These are phyloP conservation scores for Tenebrio molitor DNA, from an alignment of 1,140 invertebrate species.

Conservation along the genomic window DNA sequence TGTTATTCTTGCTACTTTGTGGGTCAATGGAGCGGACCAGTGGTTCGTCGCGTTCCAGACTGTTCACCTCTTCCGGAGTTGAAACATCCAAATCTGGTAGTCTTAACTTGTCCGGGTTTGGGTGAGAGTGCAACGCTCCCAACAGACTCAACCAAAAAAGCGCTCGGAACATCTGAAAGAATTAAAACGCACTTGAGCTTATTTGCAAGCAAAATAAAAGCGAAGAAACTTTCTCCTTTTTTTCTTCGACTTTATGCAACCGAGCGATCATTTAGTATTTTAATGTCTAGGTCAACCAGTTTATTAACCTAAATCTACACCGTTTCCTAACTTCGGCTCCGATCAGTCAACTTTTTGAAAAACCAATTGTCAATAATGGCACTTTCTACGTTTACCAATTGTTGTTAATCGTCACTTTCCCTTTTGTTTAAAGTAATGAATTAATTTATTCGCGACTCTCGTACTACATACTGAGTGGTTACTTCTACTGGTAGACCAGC, in stretches of 20 bases:
- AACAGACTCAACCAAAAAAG: not conserved
- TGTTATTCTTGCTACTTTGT: slow-evolving; percentile 9
- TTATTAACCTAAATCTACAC: slow-evolving; percentile 17
- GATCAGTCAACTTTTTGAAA: too few relatives aligned
- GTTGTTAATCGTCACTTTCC: slow-evolving; percentile 16
- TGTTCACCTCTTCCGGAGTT: slow-evolving; percentile 42
- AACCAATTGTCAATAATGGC: slow-evolving; percentile 14
- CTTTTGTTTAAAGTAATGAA: not conserved
- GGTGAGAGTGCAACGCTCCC: not conserved
- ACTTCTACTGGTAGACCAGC: not conserved
- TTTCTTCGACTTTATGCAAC: not conserved
- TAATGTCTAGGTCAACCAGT: slow-evolving; percentile 34
- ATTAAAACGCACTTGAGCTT: too few relatives aligned
- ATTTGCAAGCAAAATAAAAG: not conserved
- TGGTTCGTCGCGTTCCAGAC: slow-evolving; percentile 30
- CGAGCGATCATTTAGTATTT: not conserved
- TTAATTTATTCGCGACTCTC: not conserved
- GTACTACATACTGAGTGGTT: not conserved
- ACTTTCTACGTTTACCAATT: slow-evolving; percentile 15
- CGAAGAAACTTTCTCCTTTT: slow-evolving; percentile 1
- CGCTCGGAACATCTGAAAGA: slow-evolving; percentile 3
- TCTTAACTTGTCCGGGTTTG: not conserved
- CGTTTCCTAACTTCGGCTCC: slow-evolving; percentile 17
- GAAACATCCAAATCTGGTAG: slow-evolving; percentile 44
- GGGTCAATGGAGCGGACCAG: slow-evolving; percentile 18